Base-by-base conservation (phyloP, 2,888 invertebrate genomes). In the Mythimna albipuncta region DNA sequence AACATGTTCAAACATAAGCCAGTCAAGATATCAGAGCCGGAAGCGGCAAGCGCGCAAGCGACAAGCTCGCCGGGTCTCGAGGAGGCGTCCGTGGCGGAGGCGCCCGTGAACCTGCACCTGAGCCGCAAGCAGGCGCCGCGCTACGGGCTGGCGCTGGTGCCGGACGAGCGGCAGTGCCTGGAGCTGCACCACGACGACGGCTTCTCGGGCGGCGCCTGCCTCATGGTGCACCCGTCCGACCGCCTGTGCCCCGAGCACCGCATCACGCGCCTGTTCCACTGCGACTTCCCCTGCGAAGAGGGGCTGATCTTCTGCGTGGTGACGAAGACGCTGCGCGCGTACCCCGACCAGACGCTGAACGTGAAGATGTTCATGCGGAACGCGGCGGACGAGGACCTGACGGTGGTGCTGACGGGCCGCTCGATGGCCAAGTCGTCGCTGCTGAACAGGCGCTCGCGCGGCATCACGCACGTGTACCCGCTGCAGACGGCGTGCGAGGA, bases 181-280 rank as follows among this genome's bases (percentile, higher is more conserved):
- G 90, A 94, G 81, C 79, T 89, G 47, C 92, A 91, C 83, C 92
- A 91, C 55, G 92, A 92, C 0, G 96, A 96, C 77, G 94, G 94
- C 78, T 97, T 96, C 87, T 91, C 88, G 35, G 97, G 97, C 21
- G 97, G 97, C 38, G 92, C 95, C 1, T 96, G 97, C 57, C 87
- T 97, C 2, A 93, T 92, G 72, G 87, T 97, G 0, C 87, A 94
- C 67, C 95, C 94, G 2, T 90, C 93, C 0, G 95, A 95, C 79
- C 71, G 38, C 7, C 41, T 87, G 5, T 76, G 83, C 32, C 50
- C 75, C 0, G 88, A 86, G 16, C 92, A 91, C 74, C 86, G 93
- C 11, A 41, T 78, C 7, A 77, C 88, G 3, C 83, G 95, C n/a
- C 78, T 96, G 38, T 91, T 96, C 61, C 91, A 93, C 72, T 93